These are phyloP conservation scores for Callitettix versicolor DNA, from an alignment of 1,140 invertebrate species.

Conservation along the genomic window DNA sequence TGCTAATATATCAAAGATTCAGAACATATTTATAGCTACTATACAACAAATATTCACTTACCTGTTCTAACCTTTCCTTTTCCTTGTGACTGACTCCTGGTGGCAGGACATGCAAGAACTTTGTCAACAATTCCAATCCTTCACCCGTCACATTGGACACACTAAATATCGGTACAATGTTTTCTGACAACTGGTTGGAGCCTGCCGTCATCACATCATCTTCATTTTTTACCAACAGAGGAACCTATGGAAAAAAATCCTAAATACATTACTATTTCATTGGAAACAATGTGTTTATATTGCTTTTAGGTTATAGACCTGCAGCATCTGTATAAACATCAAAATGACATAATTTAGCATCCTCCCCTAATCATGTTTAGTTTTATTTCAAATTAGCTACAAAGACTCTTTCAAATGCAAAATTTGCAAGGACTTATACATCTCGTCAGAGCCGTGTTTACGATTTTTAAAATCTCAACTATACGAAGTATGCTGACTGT, in stretches of 20 bases:
- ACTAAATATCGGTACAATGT: constrained; percentile 77
- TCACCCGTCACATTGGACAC: constrained; percentile 91
- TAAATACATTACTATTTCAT: not conserved
- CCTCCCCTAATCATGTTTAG: too few relatives aligned
- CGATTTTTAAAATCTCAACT: too few relatives aligned
- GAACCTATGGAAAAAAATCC: constrained; percentile 35
- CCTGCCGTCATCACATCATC: constrained; percentile 63
- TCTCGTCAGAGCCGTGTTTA: too few relatives aligned
- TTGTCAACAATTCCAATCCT: constrained; percentile 68
- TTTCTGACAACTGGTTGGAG: constrained; percentile 45
- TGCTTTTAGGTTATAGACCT: not conserved
- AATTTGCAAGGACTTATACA: too few relatives aligned
- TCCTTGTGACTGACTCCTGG: constrained; percentile 57
- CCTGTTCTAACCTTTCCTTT: constrained; percentile 57
- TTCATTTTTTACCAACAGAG: constrained; percentile 51
- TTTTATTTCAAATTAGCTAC: too few relatives aligned
- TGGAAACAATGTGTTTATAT: not conserved
- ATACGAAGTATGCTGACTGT: too few relatives aligned
- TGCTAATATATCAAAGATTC: too few relatives aligned
- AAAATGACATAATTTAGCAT: too few relatives aligned
- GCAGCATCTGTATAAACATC: not conserved
- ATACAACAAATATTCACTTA: too few relatives aligned
- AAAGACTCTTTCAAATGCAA: too few relatives aligned
- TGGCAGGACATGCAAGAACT: constrained; percentile 64
- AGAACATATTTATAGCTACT: too few relatives aligned